phyloP scores from a whole-genome alignment of 2,797 vertebrate genomes.

The Spinus pinus region DNA sequence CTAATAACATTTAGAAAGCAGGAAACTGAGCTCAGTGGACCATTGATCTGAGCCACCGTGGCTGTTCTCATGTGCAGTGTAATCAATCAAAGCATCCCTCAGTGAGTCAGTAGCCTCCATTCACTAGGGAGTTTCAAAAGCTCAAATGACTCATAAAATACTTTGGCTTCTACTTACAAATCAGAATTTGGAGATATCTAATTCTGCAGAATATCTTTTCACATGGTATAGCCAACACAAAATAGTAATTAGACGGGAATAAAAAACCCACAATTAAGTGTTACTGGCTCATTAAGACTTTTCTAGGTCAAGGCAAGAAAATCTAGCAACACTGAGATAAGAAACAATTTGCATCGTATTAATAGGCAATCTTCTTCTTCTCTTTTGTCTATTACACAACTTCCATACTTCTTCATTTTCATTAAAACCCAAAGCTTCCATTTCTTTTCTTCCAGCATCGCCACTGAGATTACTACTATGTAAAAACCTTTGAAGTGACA shows the following conservation, averaged over 20 bases:
- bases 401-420: background rate
- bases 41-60: background rate
- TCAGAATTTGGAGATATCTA: background rate
- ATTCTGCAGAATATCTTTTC: background rate
- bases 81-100: slow-evolving; percentile 20
- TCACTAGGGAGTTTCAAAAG: background rate
- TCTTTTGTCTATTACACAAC: background rate
- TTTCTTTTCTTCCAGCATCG: background rate
- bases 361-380: background rate
- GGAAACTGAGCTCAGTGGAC: background rate
- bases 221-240: background rate
- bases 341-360: background rate
- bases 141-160: slow-evolving; percentile 25
- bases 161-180: background rate
- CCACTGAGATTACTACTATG: background rate
- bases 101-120: background rate
- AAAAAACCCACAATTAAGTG: background rate
- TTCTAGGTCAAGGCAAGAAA: background rate
- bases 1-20: background rate
- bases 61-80: background rate
- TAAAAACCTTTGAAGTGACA: background rate
- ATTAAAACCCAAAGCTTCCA: background rate
- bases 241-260: background rate
- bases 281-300: background rate
- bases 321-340: background rate